Evolutionary conservation across 2,797 vertebrate genomes (phyloP).

Genomic region (Prionace glauca): DNA sequence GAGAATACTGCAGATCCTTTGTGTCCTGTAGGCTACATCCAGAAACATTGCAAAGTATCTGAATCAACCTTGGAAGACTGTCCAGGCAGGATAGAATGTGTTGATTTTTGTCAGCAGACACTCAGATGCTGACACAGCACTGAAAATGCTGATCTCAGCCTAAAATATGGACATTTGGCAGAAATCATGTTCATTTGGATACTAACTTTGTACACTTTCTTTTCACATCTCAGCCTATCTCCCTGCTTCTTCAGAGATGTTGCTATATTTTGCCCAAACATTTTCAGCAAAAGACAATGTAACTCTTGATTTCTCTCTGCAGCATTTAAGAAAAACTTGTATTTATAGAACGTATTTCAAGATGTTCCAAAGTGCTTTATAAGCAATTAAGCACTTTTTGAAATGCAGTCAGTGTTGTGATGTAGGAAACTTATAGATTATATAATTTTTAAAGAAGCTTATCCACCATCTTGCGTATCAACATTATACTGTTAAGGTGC

Average conservation of each 20-base stretch:
- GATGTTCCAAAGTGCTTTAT: background rate
- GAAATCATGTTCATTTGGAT: background rate
- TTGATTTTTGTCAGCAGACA: background rate
- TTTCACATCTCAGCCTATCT: background rate
- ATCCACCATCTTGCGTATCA: background rate
- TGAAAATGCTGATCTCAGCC: slow-evolving; percentile 23
- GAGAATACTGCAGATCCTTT: background rate
- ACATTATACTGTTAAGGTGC: background rate
- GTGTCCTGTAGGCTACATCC: background rate
- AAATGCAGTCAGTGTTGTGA: background rate
- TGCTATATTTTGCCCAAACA: background rate
- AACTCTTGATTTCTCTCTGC: background rate
- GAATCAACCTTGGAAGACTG: background rate
- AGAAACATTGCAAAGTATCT: background rate
- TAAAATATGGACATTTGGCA: background rate
- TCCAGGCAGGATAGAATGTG: background rate
- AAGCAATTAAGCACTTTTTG: background rate
- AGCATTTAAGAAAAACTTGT: background rate
- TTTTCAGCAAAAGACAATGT: slow-evolving; percentile 26
- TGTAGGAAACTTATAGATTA: background rate
- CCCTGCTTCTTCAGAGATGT: background rate
- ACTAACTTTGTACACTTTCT: background rate
- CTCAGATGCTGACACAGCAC: background rate
- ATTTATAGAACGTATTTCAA: background rate
- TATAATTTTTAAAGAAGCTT: background rate